Evolutionary conservation across 2,797 vertebrate genomes (phyloP).

Genomic region (Macropodus opercularis): DNA sequence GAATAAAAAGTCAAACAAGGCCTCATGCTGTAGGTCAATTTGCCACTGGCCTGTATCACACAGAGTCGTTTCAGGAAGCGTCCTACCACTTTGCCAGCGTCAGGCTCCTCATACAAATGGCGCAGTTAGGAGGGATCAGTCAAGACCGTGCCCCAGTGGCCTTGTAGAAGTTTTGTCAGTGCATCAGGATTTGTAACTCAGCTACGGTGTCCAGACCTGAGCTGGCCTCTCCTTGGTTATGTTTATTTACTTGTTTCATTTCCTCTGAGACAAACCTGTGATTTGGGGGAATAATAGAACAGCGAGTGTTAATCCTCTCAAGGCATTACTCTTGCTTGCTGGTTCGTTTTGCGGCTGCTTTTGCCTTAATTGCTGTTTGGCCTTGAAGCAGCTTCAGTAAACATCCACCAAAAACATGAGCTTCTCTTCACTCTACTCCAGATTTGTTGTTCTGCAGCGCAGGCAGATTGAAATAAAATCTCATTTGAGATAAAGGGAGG

Average conservation of each 20-base stretch:
- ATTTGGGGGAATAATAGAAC: slow-evolving; percentile 9
- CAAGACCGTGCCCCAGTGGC: background rate
- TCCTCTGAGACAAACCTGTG: background rate
- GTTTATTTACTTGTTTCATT: background rate
- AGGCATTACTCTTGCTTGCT: background rate
- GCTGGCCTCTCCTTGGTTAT: background rate
- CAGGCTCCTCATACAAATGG: background rate
- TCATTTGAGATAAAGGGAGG: background rate
- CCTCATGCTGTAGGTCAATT: slow-evolving; percentile 38
- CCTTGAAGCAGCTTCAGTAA: slow-evolving; percentile 21
- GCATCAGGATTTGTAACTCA: background rate
- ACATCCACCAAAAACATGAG: background rate
- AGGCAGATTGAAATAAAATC: slow-evolving; percentile 11
- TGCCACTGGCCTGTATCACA: slow-evolving; percentile 27
- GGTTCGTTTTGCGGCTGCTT: slow-evolving; percentile 15
- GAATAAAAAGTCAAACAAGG: slow-evolving; percentile 33
- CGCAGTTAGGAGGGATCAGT: background rate
- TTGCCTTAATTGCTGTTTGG: slow-evolving; percentile 25
- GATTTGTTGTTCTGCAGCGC: slow-evolving; percentile 1
- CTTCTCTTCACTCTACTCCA: background rate
- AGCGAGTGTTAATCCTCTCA: slow-evolving; percentile 10
- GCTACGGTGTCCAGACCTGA: background rate
- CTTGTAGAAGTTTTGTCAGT: background rate
- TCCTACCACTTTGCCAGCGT: slow-evolving; percentile 22
- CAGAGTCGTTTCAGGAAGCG: slow-evolving; percentile 28